Evolutionary conservation across 37 sponge, comb jelly and placozoan genomes (phyloP).

Genomic region (Tethya wilhelma): DNA sequence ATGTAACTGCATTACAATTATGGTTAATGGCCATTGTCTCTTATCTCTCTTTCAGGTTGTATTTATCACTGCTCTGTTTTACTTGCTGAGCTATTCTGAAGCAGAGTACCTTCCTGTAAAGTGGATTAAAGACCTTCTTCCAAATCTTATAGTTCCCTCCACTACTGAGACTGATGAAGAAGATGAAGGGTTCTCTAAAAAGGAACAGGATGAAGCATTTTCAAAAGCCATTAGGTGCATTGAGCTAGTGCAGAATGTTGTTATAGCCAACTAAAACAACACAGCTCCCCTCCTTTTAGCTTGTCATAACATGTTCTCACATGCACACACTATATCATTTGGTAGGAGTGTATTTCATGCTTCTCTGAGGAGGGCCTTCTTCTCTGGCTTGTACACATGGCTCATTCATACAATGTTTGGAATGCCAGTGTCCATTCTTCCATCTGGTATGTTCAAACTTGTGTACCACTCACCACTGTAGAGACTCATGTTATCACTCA

Average conservation of each 20-base stretch:
- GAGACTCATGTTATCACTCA: not conserved
- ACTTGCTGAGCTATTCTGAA: slow-evolving; percentile 82
- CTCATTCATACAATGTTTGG: slow-evolving; percentile 84
- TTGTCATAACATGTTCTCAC: not conserved
- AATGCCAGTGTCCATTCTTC: slow-evolving; percentile 82
- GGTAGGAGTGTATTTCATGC: slow-evolving; percentile 90
- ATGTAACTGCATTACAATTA: not conserved
- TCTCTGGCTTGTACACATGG: slow-evolving; percentile 98
- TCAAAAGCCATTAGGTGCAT: slow-evolving; percentile 54
- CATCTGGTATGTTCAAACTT: slow-evolving; percentile 72
- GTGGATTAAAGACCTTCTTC: slow-evolving; percentile 67
- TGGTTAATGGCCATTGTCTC: not conserved
- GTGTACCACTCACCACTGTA: not conserved
- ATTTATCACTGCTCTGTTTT: slow-evolving; percentile 95
- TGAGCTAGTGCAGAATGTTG: not conserved
- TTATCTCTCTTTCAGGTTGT: slow-evolving; percentile 64
- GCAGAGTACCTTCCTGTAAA: slow-evolving; percentile 78
- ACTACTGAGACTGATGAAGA: not conserved
- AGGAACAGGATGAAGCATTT: slow-evolving; percentile 39
- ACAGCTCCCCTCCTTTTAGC: not conserved
- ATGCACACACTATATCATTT: not conserved
- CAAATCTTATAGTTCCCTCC: not conserved
- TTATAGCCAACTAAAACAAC: not conserved
- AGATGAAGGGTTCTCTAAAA: not conserved
- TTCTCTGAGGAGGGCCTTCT: slow-evolving; percentile 71